These are phyloP conservation scores for Pseudomyrmex gracilis DNA, from an alignment of 1,140 invertebrate species.

Conservation along the genomic window DNA sequence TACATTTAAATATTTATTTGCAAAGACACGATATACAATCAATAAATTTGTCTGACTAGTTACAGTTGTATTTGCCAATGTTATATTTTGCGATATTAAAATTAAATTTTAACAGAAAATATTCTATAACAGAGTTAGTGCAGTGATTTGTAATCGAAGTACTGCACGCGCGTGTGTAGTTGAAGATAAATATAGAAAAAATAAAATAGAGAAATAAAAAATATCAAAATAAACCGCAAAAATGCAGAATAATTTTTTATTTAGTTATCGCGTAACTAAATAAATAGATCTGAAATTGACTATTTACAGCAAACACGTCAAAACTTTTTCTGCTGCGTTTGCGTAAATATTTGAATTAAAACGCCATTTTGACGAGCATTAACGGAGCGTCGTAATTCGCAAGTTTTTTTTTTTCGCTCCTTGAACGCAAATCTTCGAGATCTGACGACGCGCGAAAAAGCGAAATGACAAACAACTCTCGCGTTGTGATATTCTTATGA, in stretches of 20 bases:
- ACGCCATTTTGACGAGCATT: background rate
- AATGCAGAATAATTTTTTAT: no score
- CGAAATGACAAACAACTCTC: slow-evolving; percentile 33
- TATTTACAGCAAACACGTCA: slow-evolving; percentile 17
- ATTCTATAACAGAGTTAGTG: background rate
- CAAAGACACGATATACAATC: background rate
- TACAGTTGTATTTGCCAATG: background rate
- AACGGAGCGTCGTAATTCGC: no score
- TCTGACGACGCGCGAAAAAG: background rate
- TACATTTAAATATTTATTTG: background rate
- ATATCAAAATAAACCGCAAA: no score
- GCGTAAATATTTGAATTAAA: slow-evolving; percentile 5
- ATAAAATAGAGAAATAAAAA: no score
- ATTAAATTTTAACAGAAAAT: no score
- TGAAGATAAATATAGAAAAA: no score
- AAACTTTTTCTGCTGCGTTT: background rate
- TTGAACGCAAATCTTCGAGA: slow-evolving; percentile 6
- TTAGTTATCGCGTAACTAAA: no score
- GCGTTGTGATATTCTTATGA: slow-evolving; percentile 46
- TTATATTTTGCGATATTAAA: no score
- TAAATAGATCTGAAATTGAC: no score
- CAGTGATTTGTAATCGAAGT: background rate
- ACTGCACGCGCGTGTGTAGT: no score
- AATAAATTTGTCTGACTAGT: background rate
- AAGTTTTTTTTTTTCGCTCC: background rate